Conservation (phyloP, 2,888 invertebrate species). For the Minunthozetes semirufus region DNA sequence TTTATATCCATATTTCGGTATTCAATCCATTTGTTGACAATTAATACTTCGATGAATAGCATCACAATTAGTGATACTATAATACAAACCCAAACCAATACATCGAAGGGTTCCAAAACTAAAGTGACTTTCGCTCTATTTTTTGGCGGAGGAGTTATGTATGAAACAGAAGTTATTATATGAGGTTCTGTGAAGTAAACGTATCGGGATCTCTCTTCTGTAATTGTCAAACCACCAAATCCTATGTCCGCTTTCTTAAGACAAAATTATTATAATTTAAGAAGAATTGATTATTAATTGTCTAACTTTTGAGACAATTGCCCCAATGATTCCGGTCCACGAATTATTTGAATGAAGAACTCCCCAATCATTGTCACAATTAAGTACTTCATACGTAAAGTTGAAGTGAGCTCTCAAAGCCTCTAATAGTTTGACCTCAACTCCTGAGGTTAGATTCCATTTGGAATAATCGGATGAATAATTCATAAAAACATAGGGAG, state of each 20-base stretch:
- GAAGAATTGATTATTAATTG: neutral
- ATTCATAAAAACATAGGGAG: constrained; percentile 7
- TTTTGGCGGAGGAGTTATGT: constrained; percentile 18
- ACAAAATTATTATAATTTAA: neutral
- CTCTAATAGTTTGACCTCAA: neutral
- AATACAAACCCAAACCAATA: constrained; percentile 5
- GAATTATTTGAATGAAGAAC: neutral
- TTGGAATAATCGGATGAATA: neutral
- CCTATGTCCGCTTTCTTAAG: neutral
- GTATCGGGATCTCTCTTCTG: neutral
- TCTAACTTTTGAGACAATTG: neutral
- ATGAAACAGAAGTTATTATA: constrained; percentile 26
- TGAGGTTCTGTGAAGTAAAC: constrained; percentile 1
- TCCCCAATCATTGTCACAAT: constrained; percentile 17
- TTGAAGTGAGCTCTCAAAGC: neutral
- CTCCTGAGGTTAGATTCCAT: neutral
- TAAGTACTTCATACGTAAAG: neutral
- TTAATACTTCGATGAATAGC: neutral
- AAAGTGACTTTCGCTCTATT: neutral
- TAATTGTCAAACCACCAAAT: constrained; percentile 1
- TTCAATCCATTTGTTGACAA: neutral
- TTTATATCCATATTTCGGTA: neutral
- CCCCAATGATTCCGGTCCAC: constrained; percentile 8
- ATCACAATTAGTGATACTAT: neutral
- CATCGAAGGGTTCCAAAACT: constrained; percentile 18